phyloP scores from a whole-genome alignment of 2,888 invertebrate species.

The Coelinius sp. region DNA sequence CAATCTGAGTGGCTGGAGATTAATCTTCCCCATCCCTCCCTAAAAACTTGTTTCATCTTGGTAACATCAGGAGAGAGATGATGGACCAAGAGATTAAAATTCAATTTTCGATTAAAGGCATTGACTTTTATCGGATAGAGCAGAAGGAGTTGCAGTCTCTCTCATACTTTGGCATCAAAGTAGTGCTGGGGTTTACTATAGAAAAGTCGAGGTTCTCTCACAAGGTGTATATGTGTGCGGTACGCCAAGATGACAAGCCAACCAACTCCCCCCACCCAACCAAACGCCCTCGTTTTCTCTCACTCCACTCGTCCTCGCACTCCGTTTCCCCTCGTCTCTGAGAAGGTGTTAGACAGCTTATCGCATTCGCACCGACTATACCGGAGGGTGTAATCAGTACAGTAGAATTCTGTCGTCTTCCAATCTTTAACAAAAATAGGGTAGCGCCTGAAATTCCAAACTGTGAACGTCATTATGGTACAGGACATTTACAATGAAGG shows the following conservation, averaged over 20 bases:
- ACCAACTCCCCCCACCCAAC: background rate
- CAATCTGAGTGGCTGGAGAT: background rate
- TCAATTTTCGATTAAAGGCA: slow-evolving; percentile 38
- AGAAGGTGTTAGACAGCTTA: slow-evolving; percentile 44
- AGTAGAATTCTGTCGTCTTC: slow-evolving; percentile 41
- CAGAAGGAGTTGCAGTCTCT: slow-evolving; percentile 13
- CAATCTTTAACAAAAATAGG: slow-evolving; percentile 33
- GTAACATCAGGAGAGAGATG: slow-evolving; percentile 14
- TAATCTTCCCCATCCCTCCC: background rate
- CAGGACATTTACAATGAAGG: slow-evolving; percentile 27
- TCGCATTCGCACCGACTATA: slow-evolving; percentile 46
- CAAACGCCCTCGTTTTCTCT: background rate
- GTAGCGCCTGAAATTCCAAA: slow-evolving; percentile 34
- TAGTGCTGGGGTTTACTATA: background rate
- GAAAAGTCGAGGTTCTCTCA: background rate
- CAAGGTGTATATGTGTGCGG: background rate
- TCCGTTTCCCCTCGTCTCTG: slow-evolving; percentile 5
- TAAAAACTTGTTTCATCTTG: background rate
- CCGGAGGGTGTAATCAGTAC: slow-evolving; percentile 47
- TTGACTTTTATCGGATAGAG: slow-evolving; percentile 23
- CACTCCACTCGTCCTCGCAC: slow-evolving; percentile 4
- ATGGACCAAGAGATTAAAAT: slow-evolving; percentile 37
- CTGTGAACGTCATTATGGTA: slow-evolving; percentile 38
- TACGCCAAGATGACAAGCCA: background rate
- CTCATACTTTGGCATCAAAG: slow-evolving; percentile 17